A percentile compares a stretch with the other conserved stretches of the same genome.
Evolutionary conservation across 2,113 vertebrate genomes (phyloP).

Genomic region (Corythornis cristatus): DNA sequence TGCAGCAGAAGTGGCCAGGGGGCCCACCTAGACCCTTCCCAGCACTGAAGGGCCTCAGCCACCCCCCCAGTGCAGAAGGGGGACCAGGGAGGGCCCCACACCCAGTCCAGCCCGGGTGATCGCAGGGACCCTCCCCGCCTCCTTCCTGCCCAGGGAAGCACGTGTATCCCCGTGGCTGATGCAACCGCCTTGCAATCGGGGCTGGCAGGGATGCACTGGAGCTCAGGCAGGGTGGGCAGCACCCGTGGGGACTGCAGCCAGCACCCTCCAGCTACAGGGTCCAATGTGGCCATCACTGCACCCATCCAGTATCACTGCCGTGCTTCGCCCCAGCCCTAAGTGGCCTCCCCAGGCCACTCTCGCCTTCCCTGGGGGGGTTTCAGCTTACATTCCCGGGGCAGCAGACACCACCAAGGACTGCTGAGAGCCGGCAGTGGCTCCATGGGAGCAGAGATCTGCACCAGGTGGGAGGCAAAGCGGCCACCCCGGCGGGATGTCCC

Average conservation of each 20-base stretch:
- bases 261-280: background rate
- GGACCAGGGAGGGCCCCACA: background rate
- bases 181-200: background rate
- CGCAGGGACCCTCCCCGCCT: background rate
- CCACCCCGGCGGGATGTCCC: background rate
- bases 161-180: background rate
- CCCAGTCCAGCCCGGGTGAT: background rate
- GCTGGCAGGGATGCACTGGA: background rate
- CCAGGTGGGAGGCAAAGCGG: background rate
- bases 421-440: background rate
- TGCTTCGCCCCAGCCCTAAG: background rate
- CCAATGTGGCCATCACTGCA: rapidly evolving
- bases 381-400: background rate
- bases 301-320: background rate
- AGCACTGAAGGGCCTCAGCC: background rate
- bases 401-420: background rate
- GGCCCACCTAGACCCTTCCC: background rate
- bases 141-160: background rate
- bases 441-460: background rate
- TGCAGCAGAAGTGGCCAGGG: background rate
- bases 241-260: rapidly evolving
- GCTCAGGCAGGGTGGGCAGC: background rate
- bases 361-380: background rate
- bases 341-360: background rate
- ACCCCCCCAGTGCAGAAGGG: background rate